These are phyloP conservation scores for Characodon lateralis DNA, from an alignment of 2,797 vertebrate species.

Conservation along the genomic window DNA sequence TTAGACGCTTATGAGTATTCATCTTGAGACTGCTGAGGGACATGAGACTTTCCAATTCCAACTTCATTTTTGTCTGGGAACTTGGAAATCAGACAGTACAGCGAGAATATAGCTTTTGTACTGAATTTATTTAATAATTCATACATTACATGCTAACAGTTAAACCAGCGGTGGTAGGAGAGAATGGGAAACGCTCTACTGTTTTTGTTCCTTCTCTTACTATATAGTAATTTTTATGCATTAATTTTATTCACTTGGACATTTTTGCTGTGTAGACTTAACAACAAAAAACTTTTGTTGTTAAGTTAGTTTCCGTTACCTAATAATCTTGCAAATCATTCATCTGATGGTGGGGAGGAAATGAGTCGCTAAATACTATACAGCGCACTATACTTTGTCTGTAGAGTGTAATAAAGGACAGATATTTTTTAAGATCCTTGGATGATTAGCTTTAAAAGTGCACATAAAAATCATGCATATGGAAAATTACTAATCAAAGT, in stretches of 20 bases:
- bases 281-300: no score
- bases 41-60: background rate
- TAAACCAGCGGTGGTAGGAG: background rate
- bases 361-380: background rate
- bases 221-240: background rate
- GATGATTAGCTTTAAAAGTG: conserved; percentile 1
- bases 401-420: background rate
- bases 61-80: background rate
- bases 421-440: background rate
- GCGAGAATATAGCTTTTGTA: background rate
- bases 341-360: background rate
- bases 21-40: background rate
- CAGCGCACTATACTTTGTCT: background rate
- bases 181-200: background rate
- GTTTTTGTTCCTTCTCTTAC: background rate
- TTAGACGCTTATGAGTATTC: background rate
- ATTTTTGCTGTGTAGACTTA: background rate
- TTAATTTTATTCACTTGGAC: background rate
- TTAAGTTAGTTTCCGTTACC: background rate
- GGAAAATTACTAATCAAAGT: conserved; percentile 12
- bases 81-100: background rate
- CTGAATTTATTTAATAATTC: background rate
- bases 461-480: conserved; percentile 3
- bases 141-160: background rate
- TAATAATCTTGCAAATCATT: background rate